Base-by-base conservation (phyloP, 2,888 invertebrate species). In the Apoda limacodes region DNA sequence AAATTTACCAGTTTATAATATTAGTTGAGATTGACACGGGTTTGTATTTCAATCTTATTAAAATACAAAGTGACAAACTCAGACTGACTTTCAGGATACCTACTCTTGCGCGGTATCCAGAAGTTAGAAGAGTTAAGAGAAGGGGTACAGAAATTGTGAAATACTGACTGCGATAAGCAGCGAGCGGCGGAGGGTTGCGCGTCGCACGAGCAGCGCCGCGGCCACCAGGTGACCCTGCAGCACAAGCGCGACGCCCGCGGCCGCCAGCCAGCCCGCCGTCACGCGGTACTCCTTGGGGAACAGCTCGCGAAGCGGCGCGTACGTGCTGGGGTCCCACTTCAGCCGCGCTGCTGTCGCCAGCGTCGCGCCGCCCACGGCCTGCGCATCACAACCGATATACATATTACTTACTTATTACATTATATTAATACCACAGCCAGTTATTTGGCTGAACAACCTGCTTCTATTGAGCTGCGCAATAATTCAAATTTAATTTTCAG, bases 271-370 rank as follows among this genome's bases (percentile, higher is more conserved):
- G 25, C 27, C 13, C 20, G 32, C 22, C 41, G 32, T 12, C 22
- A 28, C 17, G 25, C 29, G 30, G 31, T 44, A 23, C 35, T 37
- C 37, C 34, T 40, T 30, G 35, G 38, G 17, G 42, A 42, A 30
- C 48, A 51, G 22, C 42, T 40, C 36, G 28, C 37, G 28, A 25
- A 45, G 33, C 43, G 33, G 23, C 35, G 15, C 35, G 23, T 75
- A 75, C 47, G 62, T 53, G 48, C 50, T 60, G 22, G 76, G 74
- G 55, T 76, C 76, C 74, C 72, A 74, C 54, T 57, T 58, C 22
- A 75, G 60, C 9, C 76, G 71, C 50, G 69, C 72, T 40, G 62
- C 63, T 40, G 61, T 53, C 42, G 54, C 55, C 45, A 74, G 50
- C 21, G 48, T 53, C 22, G 62, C 72, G 31, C 78, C 76, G 22